These are phyloP conservation scores for zebrafish (Danio rerio) DNA, from an alignment of 2,113 vertebrate genomes.

Conservation along the genomic window GRCz12tu NC_133187.1:37342501-37343000, in stretches of 20 bases:
- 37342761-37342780: not conserved
- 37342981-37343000: not conserved
- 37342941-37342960: not conserved
- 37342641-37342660: too few relatives aligned
- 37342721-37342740: not conserved
- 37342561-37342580: too few relatives aligned
- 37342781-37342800: constrained; percentile 53
- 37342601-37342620: too few relatives aligned
- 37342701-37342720: not conserved
- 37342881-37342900: not conserved
- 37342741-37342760: not conserved
- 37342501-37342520: too few relatives aligned
- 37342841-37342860: constrained; percentile 48
- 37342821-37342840: constrained; percentile 59
- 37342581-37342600: too few relatives aligned
- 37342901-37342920: constrained; percentile 9
- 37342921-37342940: constrained; percentile 21
- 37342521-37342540: too few relatives aligned
- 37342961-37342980: constrained; percentile 15
- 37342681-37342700: not conserved
- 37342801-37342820: constrained; percentile 57
- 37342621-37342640: too few relatives aligned
- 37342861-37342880: not conserved
- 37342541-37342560: too few relatives aligned
- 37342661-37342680: not conserved